phyloP scores from a whole-genome alignment of 1,140 invertebrate species.

The Drosophila navojoa region DNA sequence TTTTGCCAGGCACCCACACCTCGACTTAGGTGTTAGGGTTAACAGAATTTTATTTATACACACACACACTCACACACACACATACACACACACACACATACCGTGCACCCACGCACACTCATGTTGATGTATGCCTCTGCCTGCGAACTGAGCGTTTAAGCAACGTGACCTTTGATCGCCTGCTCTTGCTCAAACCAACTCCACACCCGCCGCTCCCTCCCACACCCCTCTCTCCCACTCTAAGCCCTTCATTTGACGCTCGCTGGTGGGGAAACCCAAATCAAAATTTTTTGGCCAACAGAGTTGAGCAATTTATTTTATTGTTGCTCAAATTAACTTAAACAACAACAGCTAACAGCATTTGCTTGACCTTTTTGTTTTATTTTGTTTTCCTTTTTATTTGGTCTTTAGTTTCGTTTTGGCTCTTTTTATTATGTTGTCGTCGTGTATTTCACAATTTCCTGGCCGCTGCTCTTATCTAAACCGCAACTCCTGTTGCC shows the following conservation, averaged over 20 bases:
- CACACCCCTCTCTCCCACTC: not conserved
- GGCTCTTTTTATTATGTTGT: conserved; percentile 4
- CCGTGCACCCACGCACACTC: not conserved
- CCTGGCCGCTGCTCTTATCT: conserved; percentile 9
- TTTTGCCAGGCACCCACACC: conserved; percentile 1
- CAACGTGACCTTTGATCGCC: conserved; percentile 45
- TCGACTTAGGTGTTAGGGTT: conserved; percentile 19
- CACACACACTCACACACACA: conserved; percentile 3
- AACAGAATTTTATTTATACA: conserved; percentile 15
- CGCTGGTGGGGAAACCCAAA: conserved; percentile 24
- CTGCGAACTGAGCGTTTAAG: conserved; percentile 30
- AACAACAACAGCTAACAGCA: conserved; percentile 48
- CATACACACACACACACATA: conserved; percentile 4
- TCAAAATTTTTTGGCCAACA: conserved; percentile 43
- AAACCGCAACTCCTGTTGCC: conserved; percentile 7
- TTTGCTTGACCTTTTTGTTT: conserved; percentile 32
- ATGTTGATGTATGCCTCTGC: conserved; percentile 30
- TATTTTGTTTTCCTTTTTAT: conserved; percentile 4
- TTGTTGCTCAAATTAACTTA: conserved; percentile 63
- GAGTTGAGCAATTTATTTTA: conserved; percentile 59
- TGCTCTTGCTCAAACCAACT: not conserved
- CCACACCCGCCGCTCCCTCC: not conserved
- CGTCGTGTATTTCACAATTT: conserved; percentile 31
- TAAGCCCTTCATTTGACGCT: not conserved
- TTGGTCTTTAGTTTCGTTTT: conserved; percentile 2